Conservation (phyloP, 2,113 vertebrate genomes). For the Saimiri boliviensis region DNA sequence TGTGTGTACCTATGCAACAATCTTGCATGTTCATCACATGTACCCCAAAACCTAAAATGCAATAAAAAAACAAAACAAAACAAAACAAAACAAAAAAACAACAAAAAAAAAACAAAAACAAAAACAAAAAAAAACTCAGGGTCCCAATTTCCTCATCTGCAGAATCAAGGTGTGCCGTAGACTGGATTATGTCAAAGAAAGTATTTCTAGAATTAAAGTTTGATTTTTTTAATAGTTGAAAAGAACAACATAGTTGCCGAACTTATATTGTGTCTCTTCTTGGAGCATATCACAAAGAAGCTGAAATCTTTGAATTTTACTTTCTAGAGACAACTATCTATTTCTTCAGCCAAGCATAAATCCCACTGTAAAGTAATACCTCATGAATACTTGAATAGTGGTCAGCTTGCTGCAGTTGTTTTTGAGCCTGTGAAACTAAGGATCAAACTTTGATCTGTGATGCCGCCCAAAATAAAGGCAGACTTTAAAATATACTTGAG, state of each 20-base stretch:
- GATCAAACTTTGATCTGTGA: slow-evolving; percentile 9
- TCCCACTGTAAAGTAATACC: not conserved
- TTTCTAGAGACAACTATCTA: not conserved
- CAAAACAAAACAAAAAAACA: no score
- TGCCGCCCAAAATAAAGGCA: not conserved
- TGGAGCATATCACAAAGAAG: not conserved
- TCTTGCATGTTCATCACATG: no score
- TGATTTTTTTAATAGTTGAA: not conserved
- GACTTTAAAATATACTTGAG: not conserved
- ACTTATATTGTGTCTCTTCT: not conserved
- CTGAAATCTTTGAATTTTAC: not conserved
- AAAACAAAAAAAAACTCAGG: not conserved
- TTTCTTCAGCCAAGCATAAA: not conserved
- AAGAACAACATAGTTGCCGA: not conserved
- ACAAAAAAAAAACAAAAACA: no score
- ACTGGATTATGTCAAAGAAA: not conserved
- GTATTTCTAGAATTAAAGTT: not conserved
- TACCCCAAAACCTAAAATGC: no score
- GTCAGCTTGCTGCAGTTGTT: slow-evolving; percentile 27
- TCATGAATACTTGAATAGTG: not conserved
- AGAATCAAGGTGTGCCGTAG: not conserved
- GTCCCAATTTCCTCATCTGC: not conserved
- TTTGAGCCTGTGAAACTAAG: not conserved
- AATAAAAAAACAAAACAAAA: no score
- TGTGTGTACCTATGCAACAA: no score